Conservation (phyloP, 1,140 invertebrate species). For the Phymastichus coffea region DNA sequence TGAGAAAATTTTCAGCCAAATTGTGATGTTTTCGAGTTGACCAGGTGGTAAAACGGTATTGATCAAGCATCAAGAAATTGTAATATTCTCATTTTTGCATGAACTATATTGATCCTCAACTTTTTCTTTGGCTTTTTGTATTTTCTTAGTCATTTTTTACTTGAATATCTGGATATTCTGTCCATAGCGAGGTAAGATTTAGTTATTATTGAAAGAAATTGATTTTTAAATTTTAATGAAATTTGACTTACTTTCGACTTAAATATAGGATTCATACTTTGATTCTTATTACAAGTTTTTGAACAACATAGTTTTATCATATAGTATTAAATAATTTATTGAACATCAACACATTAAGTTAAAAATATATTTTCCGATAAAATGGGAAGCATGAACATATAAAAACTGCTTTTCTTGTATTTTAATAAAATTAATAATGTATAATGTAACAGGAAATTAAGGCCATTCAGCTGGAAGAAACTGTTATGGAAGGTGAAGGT, state of each 20-base stretch:
- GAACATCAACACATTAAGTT: too few relatives aligned
- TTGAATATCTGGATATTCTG: slow-evolving; percentile 20
- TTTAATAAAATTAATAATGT: too few relatives aligned
- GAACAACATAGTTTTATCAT: too few relatives aligned
- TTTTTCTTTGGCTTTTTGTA: slow-evolving; percentile 20
- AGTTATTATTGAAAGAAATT: slow-evolving; percentile 1
- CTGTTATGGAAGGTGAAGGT: slow-evolving; percentile 68
- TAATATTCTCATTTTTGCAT: slow-evolving; percentile 9
- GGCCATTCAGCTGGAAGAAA: slow-evolving; percentile 73
- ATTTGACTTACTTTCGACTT: too few relatives aligned
- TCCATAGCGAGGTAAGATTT: slow-evolving; percentile 22
- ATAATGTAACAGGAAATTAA: slow-evolving; percentile 86
- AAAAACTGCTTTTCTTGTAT: too few relatives aligned
- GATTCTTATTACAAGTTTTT: too few relatives aligned
- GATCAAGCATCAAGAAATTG: not conserved
- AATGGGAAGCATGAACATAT: too few relatives aligned
- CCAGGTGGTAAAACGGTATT: slow-evolving; percentile 36
- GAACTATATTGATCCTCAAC: slow-evolving; percentile 4
- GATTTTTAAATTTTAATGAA: slow-evolving; percentile 7
- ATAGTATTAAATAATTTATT: too few relatives aligned
- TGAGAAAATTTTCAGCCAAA: slow-evolving; percentile 32
- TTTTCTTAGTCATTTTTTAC: slow-evolving; percentile 18
- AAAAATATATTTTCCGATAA: too few relatives aligned
- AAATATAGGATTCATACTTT: too few relatives aligned
- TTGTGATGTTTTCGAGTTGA: slow-evolving; percentile 27